phyloP scores from a whole-genome alignment of 2,113 vertebrate genomes.

The Todiramphus chloris region DNA sequence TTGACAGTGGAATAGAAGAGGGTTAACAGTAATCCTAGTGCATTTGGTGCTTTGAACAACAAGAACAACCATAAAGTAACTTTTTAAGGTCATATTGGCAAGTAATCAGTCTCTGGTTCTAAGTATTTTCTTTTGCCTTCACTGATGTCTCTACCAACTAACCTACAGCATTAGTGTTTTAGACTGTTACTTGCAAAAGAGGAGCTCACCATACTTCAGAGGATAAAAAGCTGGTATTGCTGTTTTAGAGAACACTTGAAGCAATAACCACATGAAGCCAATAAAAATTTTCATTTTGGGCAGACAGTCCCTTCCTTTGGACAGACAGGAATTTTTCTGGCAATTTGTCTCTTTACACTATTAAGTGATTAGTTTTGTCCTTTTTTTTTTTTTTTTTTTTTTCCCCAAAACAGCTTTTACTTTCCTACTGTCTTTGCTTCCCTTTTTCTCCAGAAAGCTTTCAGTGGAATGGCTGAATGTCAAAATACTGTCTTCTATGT shows the following conservation, averaged over 20 bases:
- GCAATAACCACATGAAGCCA: not conserved
- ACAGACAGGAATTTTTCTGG: not conserved
- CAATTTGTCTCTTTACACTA: not conserved
- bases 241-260: conserved; percentile 1
- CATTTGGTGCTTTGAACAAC: not conserved
- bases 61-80: not conserved
- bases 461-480: not conserved
- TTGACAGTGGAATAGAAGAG: not conserved
- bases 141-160: not conserved
- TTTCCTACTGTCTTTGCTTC: not conserved
- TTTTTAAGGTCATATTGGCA: not conserved
- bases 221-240: not conserved
- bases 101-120: not conserved
- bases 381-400: not conserved
- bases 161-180: not conserved
- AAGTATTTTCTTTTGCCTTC: not conserved
- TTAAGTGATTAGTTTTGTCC: not conserved
- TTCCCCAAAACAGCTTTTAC: not conserved
- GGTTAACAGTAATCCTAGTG: not conserved
- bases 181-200: not conserved
- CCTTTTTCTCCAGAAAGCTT: conserved; percentile 9
- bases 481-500: conserved; percentile 9
- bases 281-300: not conserved
- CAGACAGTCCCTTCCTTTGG: not conserved
- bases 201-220: not conserved